phyloP scores from a whole-genome alignment of 1,140 invertebrate species.

The Drosophila aff. region DNA sequence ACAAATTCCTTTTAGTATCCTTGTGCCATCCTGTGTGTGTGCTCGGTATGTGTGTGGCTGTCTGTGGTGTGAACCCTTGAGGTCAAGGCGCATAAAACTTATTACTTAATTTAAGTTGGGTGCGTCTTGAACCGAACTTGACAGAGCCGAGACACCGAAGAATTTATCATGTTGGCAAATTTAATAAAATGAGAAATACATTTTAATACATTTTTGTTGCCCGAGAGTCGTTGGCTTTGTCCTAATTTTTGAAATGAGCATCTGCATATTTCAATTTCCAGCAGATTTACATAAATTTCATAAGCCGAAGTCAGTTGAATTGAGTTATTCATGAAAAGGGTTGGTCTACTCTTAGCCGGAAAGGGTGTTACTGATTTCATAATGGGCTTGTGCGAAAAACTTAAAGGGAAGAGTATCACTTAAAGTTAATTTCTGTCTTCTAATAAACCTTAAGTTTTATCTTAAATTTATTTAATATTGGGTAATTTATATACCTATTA shows the following conservation, averaged over 20 bases:
- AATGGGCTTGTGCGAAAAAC: neutral
- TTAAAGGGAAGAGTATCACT: neutral
- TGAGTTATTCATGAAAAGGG: constrained; percentile 77
- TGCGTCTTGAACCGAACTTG: constrained; percentile 27
- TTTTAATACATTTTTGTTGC: constrained; percentile 64
- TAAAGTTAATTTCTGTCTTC: neutral
- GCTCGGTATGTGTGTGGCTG: constrained; percentile 15
- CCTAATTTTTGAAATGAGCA: constrained; percentile 68
- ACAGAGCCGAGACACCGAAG: constrained; percentile 40
- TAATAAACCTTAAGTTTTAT: neutral
- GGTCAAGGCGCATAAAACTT: constrained; percentile 80
- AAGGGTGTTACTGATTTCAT: neutral
- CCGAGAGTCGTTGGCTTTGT: constrained; percentile 34
- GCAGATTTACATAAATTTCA: constrained; percentile 77
- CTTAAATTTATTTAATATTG: neutral
- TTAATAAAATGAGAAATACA: constrained; percentile 78
- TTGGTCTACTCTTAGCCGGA: constrained; percentile 10
- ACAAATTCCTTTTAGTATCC: constrained; percentile 34
- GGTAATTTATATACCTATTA: too few relatives aligned
- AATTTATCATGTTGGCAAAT: constrained; percentile 80
- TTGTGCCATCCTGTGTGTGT: constrained; percentile 4
- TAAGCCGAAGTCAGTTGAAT: constrained; percentile 22
- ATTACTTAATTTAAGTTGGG: constrained; percentile 81
- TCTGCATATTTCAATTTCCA: constrained; percentile 82
- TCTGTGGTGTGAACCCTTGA: constrained; percentile 55